Evolutionary conservation across 2,888 invertebrate species (phyloP).

Genomic region (Eucriotettix oculatus): DNA sequence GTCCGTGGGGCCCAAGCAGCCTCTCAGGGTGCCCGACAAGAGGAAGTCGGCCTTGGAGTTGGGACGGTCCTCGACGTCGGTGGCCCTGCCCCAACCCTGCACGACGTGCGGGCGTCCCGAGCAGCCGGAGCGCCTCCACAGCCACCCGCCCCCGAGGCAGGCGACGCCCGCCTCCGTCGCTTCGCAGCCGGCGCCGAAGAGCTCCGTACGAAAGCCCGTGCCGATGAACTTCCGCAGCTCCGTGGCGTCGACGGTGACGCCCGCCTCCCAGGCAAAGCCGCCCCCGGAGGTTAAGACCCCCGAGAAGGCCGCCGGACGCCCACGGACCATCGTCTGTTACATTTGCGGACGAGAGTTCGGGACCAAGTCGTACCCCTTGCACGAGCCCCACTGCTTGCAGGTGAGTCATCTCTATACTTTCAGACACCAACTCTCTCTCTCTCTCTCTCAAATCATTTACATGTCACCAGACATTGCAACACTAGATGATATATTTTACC

Average conservation of each 20-base stretch:
- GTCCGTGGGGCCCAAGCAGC: not conserved
- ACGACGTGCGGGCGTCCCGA: conserved; percentile 48
- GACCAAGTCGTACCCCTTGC: conserved; percentile 42
- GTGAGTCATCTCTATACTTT: conserved; percentile 20
- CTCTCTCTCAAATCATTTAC: too few species aligned
- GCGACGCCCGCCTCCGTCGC: conserved; percentile 4
- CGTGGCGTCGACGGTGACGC: not conserved
- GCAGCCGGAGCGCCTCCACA: conserved; percentile 47
- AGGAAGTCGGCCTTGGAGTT: not conserved
- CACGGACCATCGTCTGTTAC: conserved; percentile 35
- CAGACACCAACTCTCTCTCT: too few species aligned
- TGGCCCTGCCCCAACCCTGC: conserved; percentile 34
- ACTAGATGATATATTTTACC: too few species aligned
- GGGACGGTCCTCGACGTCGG: not conserved
- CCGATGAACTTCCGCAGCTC: conserved; percentile 26
- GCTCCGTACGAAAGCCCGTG: conserved; percentile 32
- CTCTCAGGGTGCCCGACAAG: not conserved
- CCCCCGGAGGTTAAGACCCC: not conserved
- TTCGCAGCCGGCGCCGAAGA: conserved; percentile 20
- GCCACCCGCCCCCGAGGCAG: conserved; percentile 26
- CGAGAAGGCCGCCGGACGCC: conserved; percentile 8
- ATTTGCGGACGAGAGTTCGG: conserved; percentile 50
- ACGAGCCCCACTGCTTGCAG: conserved; percentile 47
- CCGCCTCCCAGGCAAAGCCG: not conserved
- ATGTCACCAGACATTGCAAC: too few species aligned